These are phyloP conservation scores for Oxycera nigricornis DNA, from an alignment of 2,888 invertebrate genomes.

Conservation along the genomic window DNA sequence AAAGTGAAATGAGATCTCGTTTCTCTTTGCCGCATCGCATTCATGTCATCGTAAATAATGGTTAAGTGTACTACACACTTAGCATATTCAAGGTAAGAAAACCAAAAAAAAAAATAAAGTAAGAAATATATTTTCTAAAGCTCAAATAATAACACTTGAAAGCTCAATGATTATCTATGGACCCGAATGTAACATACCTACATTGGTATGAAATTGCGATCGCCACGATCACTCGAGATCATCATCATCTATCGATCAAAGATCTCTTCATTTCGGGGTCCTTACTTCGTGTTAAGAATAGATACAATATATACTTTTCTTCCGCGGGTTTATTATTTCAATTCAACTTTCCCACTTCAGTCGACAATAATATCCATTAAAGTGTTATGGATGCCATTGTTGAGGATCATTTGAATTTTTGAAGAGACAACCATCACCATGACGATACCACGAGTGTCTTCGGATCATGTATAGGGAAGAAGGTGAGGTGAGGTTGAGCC, in stretches of 20 bases:
- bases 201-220: background rate
- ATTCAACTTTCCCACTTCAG: slow-evolving; percentile 38
- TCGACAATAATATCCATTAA: slow-evolving; percentile 36
- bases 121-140: slow-evolving; percentile 30
- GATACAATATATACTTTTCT: slow-evolving; percentile 8
- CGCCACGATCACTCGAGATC: slow-evolving; percentile 15
- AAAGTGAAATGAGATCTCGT: slow-evolving; percentile 24
- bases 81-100: slow-evolving; percentile 19
- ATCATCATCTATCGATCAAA: slow-evolving; percentile 29
- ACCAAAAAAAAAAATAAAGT: slow-evolving; percentile 24
- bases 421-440: no score
- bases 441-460: slow-evolving; percentile 5
- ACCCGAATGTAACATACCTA: no score
- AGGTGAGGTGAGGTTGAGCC: background rate
- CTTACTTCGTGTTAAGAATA: background rate
- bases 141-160: slow-evolving; percentile 38
- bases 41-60: slow-evolving; percentile 20
- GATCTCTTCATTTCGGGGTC: background rate
- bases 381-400: slow-evolving; percentile 39
- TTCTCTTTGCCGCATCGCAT: slow-evolving; percentile 4
- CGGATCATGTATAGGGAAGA: background rate
- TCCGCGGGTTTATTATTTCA: slow-evolving; percentile 31
- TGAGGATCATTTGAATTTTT: slow-evolving; percentile 36
- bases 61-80: slow-evolving; percentile 34
- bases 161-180: slow-evolving; percentile 39